Evolutionary conservation across 1,140 invertebrate species (phyloP).

Genomic region (Samia ricini): DNA sequence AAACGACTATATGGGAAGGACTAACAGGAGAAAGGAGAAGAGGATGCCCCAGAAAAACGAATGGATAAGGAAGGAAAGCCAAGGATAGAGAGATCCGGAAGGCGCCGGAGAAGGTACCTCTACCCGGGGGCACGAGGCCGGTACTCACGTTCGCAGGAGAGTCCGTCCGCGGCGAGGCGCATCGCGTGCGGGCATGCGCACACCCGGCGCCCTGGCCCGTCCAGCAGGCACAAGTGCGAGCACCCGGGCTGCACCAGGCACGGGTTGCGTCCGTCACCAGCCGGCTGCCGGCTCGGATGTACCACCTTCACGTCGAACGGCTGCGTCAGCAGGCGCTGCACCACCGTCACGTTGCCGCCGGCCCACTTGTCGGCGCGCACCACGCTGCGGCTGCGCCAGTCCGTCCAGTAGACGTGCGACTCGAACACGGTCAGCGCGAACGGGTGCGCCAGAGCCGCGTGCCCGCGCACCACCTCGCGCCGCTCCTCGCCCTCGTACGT

Average conservation of each 20-base stretch:
- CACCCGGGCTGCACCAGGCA: slow-evolving; percentile 87
- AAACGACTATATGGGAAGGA: no score
- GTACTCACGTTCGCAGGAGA: slow-evolving; percentile 79
- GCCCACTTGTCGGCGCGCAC: slow-evolving; percentile 87
- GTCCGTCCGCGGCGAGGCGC: slow-evolving; percentile 66
- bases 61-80: no score
- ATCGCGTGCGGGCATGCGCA: slow-evolving; percentile 88
- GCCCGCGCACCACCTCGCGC: slow-evolving; percentile 82
- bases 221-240: slow-evolving; percentile 88
- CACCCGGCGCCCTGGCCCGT: slow-evolving; percentile 80
- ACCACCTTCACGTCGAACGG: slow-evolving; percentile 91
- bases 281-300: slow-evolving; percentile 86
- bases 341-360: slow-evolving; percentile 80
- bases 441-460: slow-evolving; percentile 89
- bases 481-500: slow-evolving; percentile 88
- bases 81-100: no score
- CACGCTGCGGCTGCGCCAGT: slow-evolving; percentile 87
- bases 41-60: no score
- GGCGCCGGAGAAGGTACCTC: no score
- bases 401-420: slow-evolving; percentile 96
- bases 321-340: slow-evolving; percentile 83
- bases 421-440: slow-evolving; percentile 92
- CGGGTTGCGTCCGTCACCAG: slow-evolving; percentile 75
- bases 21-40: no score
- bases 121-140: no score